Evolutionary conservation across 1,140 invertebrate species (phyloP), one percentile per base, ranked within the genome.

Genomic region (Conopomorpha cramerella): DNA sequence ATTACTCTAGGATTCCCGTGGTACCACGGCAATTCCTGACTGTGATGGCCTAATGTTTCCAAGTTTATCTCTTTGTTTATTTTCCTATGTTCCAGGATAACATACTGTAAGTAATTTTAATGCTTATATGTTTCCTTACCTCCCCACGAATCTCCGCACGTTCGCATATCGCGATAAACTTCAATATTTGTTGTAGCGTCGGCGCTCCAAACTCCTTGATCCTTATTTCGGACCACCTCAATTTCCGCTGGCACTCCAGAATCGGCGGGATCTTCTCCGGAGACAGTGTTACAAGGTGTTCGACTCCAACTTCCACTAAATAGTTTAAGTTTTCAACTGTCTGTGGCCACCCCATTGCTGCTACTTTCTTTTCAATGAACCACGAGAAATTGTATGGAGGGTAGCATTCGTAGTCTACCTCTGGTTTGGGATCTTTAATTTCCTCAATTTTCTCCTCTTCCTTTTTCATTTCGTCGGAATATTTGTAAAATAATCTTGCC

Each of bases 151-250:
- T 51, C 19, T 70, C 56, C 2, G 70, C 65, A 35, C 57, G 56
- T 51, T 82, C 58, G 46, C 85, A 86, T n/a, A 86, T 78, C 16
- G 80, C 78, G 27, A 89, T 83, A 67, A 89, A 90, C 38, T 83
- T 68, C 18, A 82, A 59, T 29, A 89, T 86, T 54, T 89, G 84
- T 33, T 82, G 72, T 38, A 87, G 46, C 2, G 79, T 82, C 4
- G 88, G 88, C 2, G 84, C 67, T 36, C 82, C 80, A 46, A 88
- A 87, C 56, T 89, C 88, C 40, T 82, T 74, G 8, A 88, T 68
- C 10, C 79, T 65, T 7, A 89, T 83, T 39, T 82, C 77, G 0
- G 78, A 78, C 81, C 82, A 86, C 48, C 79, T 72, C 13, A 85
- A 52, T 44, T 77, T 65, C 34, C 54, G 68, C 32, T 63, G 40